phyloP scores from a whole-genome alignment of 2,888 invertebrate genomes.

The Papilio elwesi region DNA sequence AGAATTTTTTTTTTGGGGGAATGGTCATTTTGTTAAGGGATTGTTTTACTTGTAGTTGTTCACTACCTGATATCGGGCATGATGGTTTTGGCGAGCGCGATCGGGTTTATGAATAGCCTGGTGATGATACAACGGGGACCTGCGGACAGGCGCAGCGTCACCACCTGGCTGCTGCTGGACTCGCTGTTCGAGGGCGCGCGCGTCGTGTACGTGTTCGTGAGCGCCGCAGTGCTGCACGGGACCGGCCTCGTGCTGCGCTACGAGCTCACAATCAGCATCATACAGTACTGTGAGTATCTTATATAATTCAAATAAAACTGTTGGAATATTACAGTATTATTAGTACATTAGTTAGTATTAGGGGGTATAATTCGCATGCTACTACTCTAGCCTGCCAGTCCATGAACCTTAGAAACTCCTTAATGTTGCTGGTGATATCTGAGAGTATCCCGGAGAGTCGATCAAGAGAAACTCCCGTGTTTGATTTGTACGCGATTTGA shows the following conservation, averaged over 20 bases:
- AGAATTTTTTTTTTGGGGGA: no score
- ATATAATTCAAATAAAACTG: no score
- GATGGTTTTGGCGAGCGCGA: constrained; percentile 65
- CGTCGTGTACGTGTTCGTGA: constrained; percentile 72
- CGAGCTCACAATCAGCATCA: constrained; percentile 69
- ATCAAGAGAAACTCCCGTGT: no score
- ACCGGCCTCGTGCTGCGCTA: constrained; percentile 66
- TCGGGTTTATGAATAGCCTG: constrained; percentile 74
- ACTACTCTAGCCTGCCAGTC: no score
- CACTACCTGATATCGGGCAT: constrained; percentile 73
- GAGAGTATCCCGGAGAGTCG: no score
- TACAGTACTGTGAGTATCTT: constrained; percentile 65
- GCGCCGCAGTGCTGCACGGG: constrained; percentile 68
- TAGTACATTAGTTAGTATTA: no score
- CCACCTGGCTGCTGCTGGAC: constrained; percentile 73
- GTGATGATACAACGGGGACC: constrained; percentile 66
- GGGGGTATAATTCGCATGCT: no score
- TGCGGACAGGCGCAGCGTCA: constrained; percentile 66
- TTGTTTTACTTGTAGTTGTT: constrained; percentile 56
- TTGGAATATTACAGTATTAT: no score
- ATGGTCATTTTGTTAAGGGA: constrained; percentile 16
- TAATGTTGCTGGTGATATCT: no score
- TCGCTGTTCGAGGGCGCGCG: constrained; percentile 76
- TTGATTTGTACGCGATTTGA: no score
- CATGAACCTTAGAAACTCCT: no score